Evolutionary conservation across 92 coral and sea anemone species (phyloP).

Genomic region (Actinostola sp.): DNA sequence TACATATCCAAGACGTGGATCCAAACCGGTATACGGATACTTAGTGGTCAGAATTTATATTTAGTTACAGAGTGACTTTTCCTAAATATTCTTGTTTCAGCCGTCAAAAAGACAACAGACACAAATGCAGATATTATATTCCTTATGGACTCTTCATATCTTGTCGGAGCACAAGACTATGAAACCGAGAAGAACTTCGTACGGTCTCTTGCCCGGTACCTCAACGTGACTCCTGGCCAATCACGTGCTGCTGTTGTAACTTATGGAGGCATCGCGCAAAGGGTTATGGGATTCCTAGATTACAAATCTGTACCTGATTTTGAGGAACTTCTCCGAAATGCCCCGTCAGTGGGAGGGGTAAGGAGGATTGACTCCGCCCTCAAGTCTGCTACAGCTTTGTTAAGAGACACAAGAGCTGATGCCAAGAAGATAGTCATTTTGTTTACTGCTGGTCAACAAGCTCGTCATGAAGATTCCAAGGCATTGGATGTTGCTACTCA

Average conservation of each 20-base stretch:
- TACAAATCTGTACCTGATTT: slow-evolving; percentile 49
- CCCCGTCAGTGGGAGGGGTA: slow-evolving; percentile 61
- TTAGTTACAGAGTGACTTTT: too few species aligned
- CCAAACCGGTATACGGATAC: too few species aligned
- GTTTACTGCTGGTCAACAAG: slow-evolving; percentile 49
- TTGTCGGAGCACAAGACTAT: slow-evolving; percentile 58
- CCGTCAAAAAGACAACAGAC: slow-evolving; percentile 17
- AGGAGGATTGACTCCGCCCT: slow-evolving; percentile 75
- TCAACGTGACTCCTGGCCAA: slow-evolving; percentile 59
- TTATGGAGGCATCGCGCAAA: slow-evolving; percentile 66
- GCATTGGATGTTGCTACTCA: slow-evolving; percentile 38
- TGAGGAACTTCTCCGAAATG: slow-evolving; percentile 43
- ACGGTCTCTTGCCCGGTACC: slow-evolving; percentile 62
- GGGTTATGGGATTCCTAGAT: slow-evolving; percentile 52
- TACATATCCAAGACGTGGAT: too few species aligned
- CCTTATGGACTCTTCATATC: slow-evolving; percentile 80
- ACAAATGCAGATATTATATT: slow-evolving; percentile 69
- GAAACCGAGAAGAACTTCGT: slow-evolving; percentile 61
- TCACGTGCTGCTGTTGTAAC: slow-evolving; percentile 75
- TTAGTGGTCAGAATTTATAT: too few species aligned
- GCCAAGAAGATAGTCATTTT: slow-evolving; percentile 50
- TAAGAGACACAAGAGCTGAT: slow-evolving; percentile 42
- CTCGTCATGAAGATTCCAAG: slow-evolving; percentile 18
- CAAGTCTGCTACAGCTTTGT: slow-evolving; percentile 50
- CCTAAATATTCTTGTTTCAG: slow-evolving; percentile 22